phyloP scores from a whole-genome alignment of 2,888 invertebrate genomes.

The Mellilla xanthometata region DNA sequence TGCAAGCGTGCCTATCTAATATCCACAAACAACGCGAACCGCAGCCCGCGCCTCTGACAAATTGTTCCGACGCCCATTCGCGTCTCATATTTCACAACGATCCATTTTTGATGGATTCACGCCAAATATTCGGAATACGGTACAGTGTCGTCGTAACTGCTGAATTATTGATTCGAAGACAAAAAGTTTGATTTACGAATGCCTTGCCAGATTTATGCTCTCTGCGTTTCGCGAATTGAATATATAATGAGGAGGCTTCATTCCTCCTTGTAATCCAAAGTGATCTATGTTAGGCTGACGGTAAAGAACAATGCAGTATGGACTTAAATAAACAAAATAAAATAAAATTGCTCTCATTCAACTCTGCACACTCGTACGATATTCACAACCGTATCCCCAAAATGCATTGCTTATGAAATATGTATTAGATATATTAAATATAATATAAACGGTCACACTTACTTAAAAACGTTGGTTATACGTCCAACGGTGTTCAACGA shows the following conservation, averaged over 20 bases:
- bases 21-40: not conserved
- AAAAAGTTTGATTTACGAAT: conserved; percentile 73
- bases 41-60: conserved; percentile 1
- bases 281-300: conserved; percentile 26
- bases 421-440: too few relatives aligned
- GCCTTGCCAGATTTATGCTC: conserved; percentile 61
- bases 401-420: too few relatives aligned
- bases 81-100: conserved; percentile 23
- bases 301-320: conserved; percentile 6
- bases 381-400: too few relatives aligned
- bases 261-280: conserved; percentile 32
- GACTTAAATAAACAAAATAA: too few relatives aligned
- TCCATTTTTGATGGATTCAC: conserved; percentile 24
- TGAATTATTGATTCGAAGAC: conserved; percentile 66
- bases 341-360: too few relatives aligned
- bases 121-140: conserved; percentile 25
- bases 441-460: too few relatives aligned
- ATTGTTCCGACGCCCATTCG: conserved; percentile 13
- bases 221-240: conserved; percentile 63
- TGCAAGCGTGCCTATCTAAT: too few relatives aligned
- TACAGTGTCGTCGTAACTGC: conserved; percentile 42
- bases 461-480: too few relatives aligned
- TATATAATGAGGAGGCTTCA: conserved; percentile 54
- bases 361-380: too few relatives aligned
- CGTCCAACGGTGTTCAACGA: too few relatives aligned